A percentile compares a stretch with the other conserved stretches of the same genome.
These are phyloP conservation scores for Ispidina picta DNA, from an alignment of 2,797 vertebrate genomes.

Conservation along the genomic window DNA sequence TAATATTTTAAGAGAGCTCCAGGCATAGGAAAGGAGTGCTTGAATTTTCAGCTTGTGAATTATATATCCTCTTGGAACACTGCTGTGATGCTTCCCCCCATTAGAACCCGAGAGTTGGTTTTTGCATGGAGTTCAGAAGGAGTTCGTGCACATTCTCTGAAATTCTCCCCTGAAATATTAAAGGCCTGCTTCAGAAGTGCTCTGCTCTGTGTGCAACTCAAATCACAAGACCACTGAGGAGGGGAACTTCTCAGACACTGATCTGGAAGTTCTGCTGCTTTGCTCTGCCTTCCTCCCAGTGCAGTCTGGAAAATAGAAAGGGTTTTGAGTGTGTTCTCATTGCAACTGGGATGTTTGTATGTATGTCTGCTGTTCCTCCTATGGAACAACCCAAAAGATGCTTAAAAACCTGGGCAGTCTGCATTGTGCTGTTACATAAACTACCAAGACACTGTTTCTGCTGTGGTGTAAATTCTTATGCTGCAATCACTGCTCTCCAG, in stretches of 20 bases:
- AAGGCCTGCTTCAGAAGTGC: slow-evolving; percentile 27
- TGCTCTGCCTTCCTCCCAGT: background rate
- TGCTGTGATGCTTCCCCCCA: background rate
- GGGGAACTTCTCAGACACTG: background rate
- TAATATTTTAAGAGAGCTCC: slow-evolving; percentile 76
- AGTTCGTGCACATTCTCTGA: slow-evolving; percentile 23
- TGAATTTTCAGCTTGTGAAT: slow-evolving; percentile 63
- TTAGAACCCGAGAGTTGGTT: slow-evolving; percentile 32
- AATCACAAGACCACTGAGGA: slow-evolving; percentile 20
- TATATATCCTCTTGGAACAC: slow-evolving; percentile 55
- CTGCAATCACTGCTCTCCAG: background rate
- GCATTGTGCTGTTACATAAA: background rate
- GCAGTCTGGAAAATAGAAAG: background rate
- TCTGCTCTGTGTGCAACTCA: slow-evolving; percentile 34
- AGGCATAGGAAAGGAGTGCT: slow-evolving; percentile 29
- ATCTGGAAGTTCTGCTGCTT: background rate
- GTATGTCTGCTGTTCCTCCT: background rate
- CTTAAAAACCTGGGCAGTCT: background rate
- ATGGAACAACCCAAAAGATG: background rate
- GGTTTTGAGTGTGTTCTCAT: background rate
- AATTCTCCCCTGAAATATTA: slow-evolving; percentile 55
- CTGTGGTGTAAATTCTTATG: background rate
- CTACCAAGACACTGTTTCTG: background rate
- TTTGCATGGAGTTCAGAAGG: background rate
- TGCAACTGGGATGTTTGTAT: background rate